phyloP scores from a whole-genome alignment of 2,797 vertebrate genomes.

The Gila robusta region DNA sequence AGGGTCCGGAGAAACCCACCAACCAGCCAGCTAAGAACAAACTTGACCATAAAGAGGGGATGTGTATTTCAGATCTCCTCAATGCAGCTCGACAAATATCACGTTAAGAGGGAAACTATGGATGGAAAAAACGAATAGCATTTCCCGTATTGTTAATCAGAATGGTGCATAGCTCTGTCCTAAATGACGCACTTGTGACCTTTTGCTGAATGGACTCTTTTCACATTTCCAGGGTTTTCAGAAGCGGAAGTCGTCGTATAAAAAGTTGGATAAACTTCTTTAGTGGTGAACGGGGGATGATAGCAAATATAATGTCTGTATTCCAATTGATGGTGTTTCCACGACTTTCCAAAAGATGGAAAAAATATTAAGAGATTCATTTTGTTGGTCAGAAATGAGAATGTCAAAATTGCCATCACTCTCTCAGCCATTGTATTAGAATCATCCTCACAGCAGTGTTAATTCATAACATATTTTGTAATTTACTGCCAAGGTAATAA shows the following conservation, averaged over 20 bases:
- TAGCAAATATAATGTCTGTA: background rate
- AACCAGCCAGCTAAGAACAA: constrained; percentile 64
- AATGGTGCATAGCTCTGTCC: constrained; percentile 3
- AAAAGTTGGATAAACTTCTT: background rate
- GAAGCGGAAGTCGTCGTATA: background rate
- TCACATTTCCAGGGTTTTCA: background rate
- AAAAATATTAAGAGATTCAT: background rate
- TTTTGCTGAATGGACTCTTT: background rate
- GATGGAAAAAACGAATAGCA: background rate
- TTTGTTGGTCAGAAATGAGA: too few species aligned
- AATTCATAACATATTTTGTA: background rate
- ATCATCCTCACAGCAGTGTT: background rate
- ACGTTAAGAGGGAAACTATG: background rate
- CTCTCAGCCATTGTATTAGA: background rate
- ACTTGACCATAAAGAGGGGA: constrained; percentile 51
- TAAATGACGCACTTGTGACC: background rate
- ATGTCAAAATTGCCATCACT: background rate
- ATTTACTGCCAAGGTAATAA: background rate
- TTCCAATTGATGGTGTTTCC: background rate
- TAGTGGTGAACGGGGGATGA: background rate
- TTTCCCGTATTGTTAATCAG: constrained; percentile 3
- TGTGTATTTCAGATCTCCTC: constrained; percentile 18
- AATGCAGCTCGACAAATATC: constrained; percentile 11
- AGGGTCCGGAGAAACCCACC: constrained; percentile 62
- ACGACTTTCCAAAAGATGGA: background rate